These are phyloP conservation scores for Nasonia vitripennis DNA, from an alignment of 1,140 invertebrate genomes.

Conservation along the genomic window DNA sequence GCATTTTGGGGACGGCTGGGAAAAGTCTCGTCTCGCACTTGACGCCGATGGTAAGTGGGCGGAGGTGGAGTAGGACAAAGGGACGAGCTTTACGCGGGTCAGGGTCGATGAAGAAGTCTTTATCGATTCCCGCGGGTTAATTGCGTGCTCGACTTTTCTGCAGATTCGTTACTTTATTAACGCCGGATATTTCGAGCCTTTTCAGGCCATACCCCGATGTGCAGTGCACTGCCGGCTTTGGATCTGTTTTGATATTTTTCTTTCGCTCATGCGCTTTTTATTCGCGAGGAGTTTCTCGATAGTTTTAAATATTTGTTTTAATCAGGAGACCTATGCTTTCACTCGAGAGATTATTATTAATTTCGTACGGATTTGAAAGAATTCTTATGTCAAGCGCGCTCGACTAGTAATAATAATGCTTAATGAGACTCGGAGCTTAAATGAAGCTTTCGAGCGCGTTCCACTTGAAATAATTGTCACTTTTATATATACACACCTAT, in stretches of 20 bases:
- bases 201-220: not conserved
- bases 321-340: too few relatives aligned
- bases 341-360: too few relatives aligned
- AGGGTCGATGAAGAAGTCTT: not conserved
- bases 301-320: too few relatives aligned
- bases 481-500: too few relatives aligned
- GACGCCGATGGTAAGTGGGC: conserved; percentile 53
- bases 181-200: too few relatives aligned
- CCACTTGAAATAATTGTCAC: too few relatives aligned
- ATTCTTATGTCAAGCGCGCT: too few relatives aligned
- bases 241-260: not conserved
- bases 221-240: not conserved
- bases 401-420: not conserved
- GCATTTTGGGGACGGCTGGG: conserved; percentile 31
- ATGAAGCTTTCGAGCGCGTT: not conserved
- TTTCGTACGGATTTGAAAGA: too few relatives aligned
- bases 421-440: not conserved
- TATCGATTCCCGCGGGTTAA: not conserved
- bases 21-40: conserved; percentile 54
- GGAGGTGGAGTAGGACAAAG: not conserved
- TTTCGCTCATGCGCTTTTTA: not conserved
- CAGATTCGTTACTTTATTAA: not conserved
- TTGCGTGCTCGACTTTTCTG: conserved; percentile 1
- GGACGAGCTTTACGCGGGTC: not conserved
- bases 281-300: too few relatives aligned